A percentile compares a stretch with the other conserved stretches of the same genome.
Conservation (phyloP, 1,140 invertebrate genomes). For the Coelopa frigida region DNA sequence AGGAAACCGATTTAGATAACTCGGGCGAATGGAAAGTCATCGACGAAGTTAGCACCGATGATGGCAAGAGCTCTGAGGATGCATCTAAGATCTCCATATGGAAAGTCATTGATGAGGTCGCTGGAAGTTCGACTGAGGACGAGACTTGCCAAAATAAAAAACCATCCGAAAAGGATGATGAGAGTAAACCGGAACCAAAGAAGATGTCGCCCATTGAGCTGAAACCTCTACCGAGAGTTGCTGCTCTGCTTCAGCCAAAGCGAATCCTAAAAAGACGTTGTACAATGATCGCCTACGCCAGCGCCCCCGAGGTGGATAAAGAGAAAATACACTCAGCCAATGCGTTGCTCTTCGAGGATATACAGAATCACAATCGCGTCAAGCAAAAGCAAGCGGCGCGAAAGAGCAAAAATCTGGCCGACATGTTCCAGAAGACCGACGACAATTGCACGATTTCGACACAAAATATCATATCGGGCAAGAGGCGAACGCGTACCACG, state of each 20-base stretch:
- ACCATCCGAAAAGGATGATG: not conserved
- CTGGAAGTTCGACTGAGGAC: too few species aligned
- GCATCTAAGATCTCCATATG: too few species aligned
- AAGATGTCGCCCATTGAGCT: too few species aligned
- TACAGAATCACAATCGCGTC: slow-evolving; percentile 12
- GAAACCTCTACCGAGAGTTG: too few species aligned
- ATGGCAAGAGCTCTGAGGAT: too few species aligned
- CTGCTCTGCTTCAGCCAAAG: too few species aligned
- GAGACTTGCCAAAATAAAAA: not conserved
- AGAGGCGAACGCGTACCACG: slow-evolving; percentile 22
- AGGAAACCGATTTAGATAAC: too few species aligned
- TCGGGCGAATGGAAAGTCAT: too few species aligned
- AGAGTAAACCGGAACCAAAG: too few species aligned
- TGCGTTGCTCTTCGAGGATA: slow-evolving; percentile 21
- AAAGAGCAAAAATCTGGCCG: slow-evolving; percentile 14
- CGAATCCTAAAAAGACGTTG: slow-evolving; percentile 21
- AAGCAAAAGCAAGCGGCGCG: not conserved
- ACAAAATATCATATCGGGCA: slow-evolving; percentile 33
- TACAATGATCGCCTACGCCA: slow-evolving; percentile 22
- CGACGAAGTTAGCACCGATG: too few species aligned
- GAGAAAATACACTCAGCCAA: slow-evolving; percentile 7
- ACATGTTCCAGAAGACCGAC: slow-evolving; percentile 26
- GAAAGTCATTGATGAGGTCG: too few species aligned
- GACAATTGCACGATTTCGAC: slow-evolving; percentile 36
- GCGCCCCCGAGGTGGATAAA: slow-evolving; percentile 22